Conservation (phyloP, 2,113 vertebrate genomes). For the Dolichallabes microphthalmus region DNA sequence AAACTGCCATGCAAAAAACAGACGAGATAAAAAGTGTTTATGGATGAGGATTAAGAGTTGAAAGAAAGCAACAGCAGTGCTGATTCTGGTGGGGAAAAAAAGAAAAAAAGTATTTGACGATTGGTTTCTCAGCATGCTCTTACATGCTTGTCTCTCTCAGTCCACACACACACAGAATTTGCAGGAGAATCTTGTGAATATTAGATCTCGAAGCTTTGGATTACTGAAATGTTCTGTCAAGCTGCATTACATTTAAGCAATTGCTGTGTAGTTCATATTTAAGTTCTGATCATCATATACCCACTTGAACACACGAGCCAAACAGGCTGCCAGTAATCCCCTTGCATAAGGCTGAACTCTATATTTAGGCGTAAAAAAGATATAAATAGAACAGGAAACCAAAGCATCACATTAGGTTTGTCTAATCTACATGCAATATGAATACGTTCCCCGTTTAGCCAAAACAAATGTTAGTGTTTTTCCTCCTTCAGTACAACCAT, state of each 20-base stretch:
- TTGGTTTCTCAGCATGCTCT: background rate
- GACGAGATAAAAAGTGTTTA: background rate
- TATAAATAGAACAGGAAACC: background rate
- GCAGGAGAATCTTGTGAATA: conserved; percentile 4
- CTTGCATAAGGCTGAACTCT: background rate
- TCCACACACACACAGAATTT: background rate
- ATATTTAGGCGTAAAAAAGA: background rate
- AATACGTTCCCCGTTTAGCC: background rate
- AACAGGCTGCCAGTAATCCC: background rate
- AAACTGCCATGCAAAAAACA: background rate
- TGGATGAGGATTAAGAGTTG: background rate
- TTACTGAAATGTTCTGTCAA: too few species aligned
- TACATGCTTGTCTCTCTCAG: background rate
- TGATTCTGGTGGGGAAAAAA: background rate
- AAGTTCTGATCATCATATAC: background rate
- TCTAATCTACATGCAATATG: background rate
- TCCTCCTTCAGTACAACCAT: background rate
- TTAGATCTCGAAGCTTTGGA: background rate
- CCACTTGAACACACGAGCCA: background rate
- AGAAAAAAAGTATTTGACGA: background rate
- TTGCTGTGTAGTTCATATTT: background rate
- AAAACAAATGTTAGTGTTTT: background rate
- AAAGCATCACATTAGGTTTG: background rate
- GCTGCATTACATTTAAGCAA: background rate
- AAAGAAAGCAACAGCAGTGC: background rate